Conservation (phyloP, 2,113 vertebrate genomes). For the Elaphurus davidianus region DNA sequence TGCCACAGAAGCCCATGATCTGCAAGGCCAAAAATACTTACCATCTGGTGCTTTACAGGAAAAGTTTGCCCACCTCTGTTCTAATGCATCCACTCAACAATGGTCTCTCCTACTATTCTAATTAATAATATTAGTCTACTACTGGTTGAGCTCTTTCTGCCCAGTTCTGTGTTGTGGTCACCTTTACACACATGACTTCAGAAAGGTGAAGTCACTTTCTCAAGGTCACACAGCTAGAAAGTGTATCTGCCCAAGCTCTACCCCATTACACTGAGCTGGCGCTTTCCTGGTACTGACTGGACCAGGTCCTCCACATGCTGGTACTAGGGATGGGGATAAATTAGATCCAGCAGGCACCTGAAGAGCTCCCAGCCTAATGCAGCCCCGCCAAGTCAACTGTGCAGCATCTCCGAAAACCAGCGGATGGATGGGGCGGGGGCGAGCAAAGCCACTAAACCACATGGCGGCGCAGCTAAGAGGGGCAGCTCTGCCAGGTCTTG, state of each 20-base stretch:
- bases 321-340: background rate
- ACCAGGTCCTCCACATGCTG: background rate
- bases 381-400: background rate
- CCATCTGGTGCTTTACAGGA: background rate
- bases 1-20: background rate
- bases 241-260: background rate
- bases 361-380: background rate
- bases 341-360: background rate
- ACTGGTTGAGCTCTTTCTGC: background rate
- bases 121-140: background rate
- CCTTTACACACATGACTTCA: background rate
- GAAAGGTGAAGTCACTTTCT: background rate
- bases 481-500: background rate
- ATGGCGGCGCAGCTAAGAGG: background rate
- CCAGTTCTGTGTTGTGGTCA: background rate
- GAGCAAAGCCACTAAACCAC: background rate
- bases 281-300: background rate
- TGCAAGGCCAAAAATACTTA: background rate
- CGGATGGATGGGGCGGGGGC: rapidly evolving
- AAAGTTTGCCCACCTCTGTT: background rate
- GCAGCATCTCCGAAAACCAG: background rate
- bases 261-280: background rate
- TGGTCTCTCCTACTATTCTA: background rate
- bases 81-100: background rate
- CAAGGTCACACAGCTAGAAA: background rate